Percentiles rank a stretch among this genome's conserved stretches.
Evolutionary conservation across 2,888 invertebrate species (phyloP).

Genomic region (Mimachlamys varia): DNA sequence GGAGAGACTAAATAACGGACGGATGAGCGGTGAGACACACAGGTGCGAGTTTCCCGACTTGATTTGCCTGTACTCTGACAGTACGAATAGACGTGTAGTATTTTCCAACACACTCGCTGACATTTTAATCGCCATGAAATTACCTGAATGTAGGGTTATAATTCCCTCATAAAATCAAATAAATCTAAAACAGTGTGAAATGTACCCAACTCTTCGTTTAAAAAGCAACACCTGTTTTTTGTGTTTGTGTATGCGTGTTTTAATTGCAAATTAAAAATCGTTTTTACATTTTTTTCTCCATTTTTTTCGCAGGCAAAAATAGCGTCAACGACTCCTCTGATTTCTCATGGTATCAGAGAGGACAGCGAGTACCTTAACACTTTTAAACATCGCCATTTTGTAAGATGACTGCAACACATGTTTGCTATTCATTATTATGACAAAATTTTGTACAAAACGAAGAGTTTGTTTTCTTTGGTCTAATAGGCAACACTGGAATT

Average conservation of each 20-base stretch:
- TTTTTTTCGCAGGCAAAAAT: not conserved
- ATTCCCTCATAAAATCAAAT: slow-evolving; percentile 28
- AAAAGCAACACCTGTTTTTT: not conserved
- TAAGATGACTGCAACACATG: too few relatives aligned
- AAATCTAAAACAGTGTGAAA: not conserved
- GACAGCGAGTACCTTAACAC: too few relatives aligned
- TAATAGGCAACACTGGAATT: too few relatives aligned
- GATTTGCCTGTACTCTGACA: not conserved
- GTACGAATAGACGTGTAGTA: not conserved
- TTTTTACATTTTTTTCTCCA: not conserved
- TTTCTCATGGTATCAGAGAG: too few relatives aligned
- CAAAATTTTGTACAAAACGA: too few relatives aligned
- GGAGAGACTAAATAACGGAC: not conserved
- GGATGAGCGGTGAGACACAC: slow-evolving; percentile 11
- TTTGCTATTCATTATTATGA: too few relatives aligned
- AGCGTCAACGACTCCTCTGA: not conserved
- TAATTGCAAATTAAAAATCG: not conserved
- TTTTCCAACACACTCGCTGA: not conserved
- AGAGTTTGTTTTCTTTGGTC: too few relatives aligned
- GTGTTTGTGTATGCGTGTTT: not conserved
- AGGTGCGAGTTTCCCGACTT: not conserved
- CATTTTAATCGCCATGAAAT: slow-evolving; percentile 29
- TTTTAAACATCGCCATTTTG: too few relatives aligned
- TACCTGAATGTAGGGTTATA: slow-evolving; percentile 12
- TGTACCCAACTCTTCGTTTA: not conserved